A percentile compares a stretch with the other conserved stretches of the same genome.
These are phyloP conservation scores for Eumacrocentrus americanus DNA, from an alignment of 2,888 invertebrate genomes.

Conservation along the genomic window DNA sequence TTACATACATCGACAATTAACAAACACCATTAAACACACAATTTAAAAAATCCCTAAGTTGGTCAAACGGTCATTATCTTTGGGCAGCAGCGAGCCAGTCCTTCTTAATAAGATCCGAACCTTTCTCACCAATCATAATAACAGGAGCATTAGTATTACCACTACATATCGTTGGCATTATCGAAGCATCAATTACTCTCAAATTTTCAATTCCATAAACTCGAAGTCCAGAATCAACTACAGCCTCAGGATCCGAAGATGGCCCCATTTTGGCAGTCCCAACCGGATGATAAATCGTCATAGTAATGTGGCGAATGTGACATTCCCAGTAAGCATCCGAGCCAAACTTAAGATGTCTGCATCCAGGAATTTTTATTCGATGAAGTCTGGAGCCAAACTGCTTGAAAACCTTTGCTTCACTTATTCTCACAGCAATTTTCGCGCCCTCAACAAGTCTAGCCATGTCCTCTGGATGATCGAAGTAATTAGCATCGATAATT, in stretches of 20 bases:
- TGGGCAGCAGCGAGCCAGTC: slow-evolving; percentile 70
- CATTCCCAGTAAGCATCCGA: slow-evolving; percentile 88
- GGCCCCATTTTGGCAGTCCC: slow-evolving; percentile 92
- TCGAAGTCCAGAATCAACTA: slow-evolving; percentile 79
- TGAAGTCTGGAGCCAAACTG: slow-evolving; percentile 81
- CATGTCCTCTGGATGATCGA: slow-evolving; percentile 79
- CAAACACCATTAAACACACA: no score
- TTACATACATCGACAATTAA: no score
- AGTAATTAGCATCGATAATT: slow-evolving; percentile 90
- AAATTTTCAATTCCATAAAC: slow-evolving; percentile 81
- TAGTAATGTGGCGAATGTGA: slow-evolving; percentile 82
- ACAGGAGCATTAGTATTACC: slow-evolving; percentile 91
- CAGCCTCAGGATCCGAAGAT: slow-evolving; percentile 75
- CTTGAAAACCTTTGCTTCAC: slow-evolving; percentile 77
- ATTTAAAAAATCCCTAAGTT: no score
- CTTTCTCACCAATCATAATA: slow-evolving; percentile 92
- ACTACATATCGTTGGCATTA: slow-evolving; percentile 88
- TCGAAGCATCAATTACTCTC: slow-evolving; percentile 84
- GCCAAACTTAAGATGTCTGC: slow-evolving; percentile 73
- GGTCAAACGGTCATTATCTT: no score
- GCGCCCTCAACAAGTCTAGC: slow-evolving; percentile 84
- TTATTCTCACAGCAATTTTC: slow-evolving; percentile 75
- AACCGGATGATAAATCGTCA: slow-evolving; percentile 90
- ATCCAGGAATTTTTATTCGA: slow-evolving; percentile 78
- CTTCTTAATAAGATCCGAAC: slow-evolving; percentile 83